Conservation (phyloP, 2,888 invertebrate genomes). For the Omphaloscelis lunosa region DNA sequence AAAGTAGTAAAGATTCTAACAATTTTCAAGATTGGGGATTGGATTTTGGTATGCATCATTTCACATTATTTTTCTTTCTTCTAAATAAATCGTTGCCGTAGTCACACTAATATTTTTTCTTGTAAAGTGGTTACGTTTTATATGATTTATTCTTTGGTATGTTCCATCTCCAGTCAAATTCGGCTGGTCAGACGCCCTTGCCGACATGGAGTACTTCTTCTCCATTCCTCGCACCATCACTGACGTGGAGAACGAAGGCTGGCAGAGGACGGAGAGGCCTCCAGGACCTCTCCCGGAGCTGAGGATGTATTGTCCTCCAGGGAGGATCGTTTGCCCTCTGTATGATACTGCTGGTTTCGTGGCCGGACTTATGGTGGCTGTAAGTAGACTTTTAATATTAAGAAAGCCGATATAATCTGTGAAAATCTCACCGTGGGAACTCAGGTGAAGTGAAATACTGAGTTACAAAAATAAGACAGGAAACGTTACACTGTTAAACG, state of each 20-base stretch:
- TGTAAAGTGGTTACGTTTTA: neutral
- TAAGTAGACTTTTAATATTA: constrained; percentile 71
- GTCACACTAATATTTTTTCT: too few relatives aligned
- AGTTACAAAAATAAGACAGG: too few relatives aligned
- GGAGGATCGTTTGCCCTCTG: constrained; percentile 82
- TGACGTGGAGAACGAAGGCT: constrained; percentile 82
- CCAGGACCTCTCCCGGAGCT: constrained; percentile 82
- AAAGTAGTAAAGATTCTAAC: too few relatives aligned
- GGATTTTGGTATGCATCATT: too few relatives aligned
- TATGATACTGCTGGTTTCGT: constrained; percentile 86
- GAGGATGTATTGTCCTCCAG: constrained; percentile 84
- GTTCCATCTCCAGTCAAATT: constrained; percentile 79
- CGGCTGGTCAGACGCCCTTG: constrained; percentile 86
- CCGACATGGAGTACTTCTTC: constrained; percentile 86
- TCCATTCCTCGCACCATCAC: constrained; percentile 83
- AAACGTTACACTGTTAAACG: too few relatives aligned
- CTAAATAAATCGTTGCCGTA: too few relatives aligned
- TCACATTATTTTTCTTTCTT: too few relatives aligned
- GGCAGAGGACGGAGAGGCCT: constrained; percentile 81
- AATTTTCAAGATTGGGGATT: too few relatives aligned
- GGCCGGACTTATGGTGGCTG: constrained; percentile 86
- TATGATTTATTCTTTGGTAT: neutral
- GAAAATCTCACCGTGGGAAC: neutral
- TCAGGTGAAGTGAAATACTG: neutral
- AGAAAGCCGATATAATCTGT: neutral